Evolutionary conservation across 2,113 vertebrate species (phyloP).

Genomic region (Hippocampus zosterae): DNA sequence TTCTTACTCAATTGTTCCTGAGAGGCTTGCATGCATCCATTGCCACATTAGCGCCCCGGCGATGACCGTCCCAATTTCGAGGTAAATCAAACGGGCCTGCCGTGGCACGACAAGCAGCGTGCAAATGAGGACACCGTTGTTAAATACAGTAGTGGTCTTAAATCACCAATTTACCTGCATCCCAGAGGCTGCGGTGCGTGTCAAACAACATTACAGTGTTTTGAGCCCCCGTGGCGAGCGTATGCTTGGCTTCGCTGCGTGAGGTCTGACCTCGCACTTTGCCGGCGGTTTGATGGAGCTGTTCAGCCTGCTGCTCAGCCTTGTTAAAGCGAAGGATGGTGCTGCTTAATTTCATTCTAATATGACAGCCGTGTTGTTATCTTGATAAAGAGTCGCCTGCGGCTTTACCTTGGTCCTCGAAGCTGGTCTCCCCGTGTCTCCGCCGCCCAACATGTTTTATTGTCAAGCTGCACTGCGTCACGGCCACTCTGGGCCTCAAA

Average conservation of each 20-base stretch:
- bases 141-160: conserved; percentile 7
- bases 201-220: conserved; percentile 21
- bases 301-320: conserved; percentile 29
- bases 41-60: conserved; percentile 49
- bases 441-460: conserved; percentile 42
- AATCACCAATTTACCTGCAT: conserved; percentile 25
- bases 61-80: conserved; percentile 36
- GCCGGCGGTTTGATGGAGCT: conserved; percentile 26
- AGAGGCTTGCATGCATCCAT: conserved; percentile 34
- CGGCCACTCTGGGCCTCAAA: conserved; percentile 54
- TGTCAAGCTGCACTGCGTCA: conserved; percentile 46
- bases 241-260: conserved; percentile 18
- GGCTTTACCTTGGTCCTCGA: conserved; percentile 43
- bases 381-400: conserved; percentile 48
- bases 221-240: conserved; percentile 13
- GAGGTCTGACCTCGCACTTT: conserved; percentile 24
- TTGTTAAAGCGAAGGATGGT: conserved; percentile 29
- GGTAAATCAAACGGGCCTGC: conserved; percentile 46
- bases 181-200: conserved; percentile 1
- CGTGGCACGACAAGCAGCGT: not conserved
- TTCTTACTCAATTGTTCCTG: conserved; percentile 49
- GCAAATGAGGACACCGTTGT: conserved; percentile 11
- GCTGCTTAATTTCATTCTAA: conserved; percentile 43
- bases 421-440: conserved; percentile 27
- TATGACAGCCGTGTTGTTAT: conserved; percentile 61